Evolutionary conservation across 1,140 invertebrate genomes (phyloP), one percentile per base, ranked within the genome.

Genomic region (Drosophila albomicans): DNA sequence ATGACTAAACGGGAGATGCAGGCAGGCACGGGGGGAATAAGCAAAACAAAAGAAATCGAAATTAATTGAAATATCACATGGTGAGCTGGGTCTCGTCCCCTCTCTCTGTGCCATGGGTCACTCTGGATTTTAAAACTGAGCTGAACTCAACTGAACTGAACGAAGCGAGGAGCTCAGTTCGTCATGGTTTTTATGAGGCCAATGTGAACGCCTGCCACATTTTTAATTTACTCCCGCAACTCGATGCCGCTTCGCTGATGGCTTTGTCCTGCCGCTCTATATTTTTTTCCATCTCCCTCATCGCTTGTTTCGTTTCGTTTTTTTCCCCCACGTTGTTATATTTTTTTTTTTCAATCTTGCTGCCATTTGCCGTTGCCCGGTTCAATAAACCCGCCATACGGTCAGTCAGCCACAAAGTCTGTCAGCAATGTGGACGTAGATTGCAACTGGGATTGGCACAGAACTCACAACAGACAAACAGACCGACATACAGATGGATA

Each of bases 61-160:
- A 88, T 87, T 87, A 87, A 87, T 87, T 87, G 80, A 87, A 87
- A 87, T 84, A 87, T 88, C 77, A 88, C 82, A 87, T 75, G 64
- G 59, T 64, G 56, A 54, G 49, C 20, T 38, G n/a, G 45, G 20
- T 25, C 20, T 4, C 20, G 3, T 20, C 30, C 6, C 41, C 15
- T 6, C 51, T 10, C 10, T 7, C 48, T 16, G 25, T 10, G 43
- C 10, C 58, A 54, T 56, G 54, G 69, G 51, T 59, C 70, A 73
- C 15, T 52, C 10, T 20, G 56, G 51, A 65, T 54, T 56, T 54
- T 25, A 51, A 41, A 56, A 38, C 8, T 2, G 11, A 43, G 20
- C 54, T 41, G 13, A 38, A 13, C 41, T 43, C 4, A 52, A 52
- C 20, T 52, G 20, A 48, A 25, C 15, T 15, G 4, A 75, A 52